Conservation (phyloP, 2,888 invertebrate genomes). For the Biston stratarius region DNA sequence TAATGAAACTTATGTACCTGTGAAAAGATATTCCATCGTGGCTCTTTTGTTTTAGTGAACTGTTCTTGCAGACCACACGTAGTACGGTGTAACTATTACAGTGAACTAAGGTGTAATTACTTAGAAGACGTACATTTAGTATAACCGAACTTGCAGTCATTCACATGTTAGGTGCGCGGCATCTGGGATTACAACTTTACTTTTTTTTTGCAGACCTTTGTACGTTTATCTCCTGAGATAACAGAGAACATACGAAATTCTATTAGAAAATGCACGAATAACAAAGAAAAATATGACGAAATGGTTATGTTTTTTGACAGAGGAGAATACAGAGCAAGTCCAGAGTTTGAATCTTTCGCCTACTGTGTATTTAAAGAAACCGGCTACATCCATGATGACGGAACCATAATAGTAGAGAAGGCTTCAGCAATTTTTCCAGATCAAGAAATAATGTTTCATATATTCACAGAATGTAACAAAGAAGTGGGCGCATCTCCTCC, state of each 20-base stretch:
- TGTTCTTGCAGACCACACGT: no score
- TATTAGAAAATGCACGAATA: neutral
- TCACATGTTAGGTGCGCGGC: no score
- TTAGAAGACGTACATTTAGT: no score
- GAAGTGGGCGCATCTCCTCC: neutral
- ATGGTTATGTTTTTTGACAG: no score
- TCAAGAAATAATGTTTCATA: neutral
- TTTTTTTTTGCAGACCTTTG: neutral
- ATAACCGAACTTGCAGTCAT: no score
- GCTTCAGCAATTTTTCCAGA: neutral
- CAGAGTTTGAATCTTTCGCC: neutral
- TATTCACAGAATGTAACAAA: slow-evolving; percentile 2
- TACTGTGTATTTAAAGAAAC: neutral
- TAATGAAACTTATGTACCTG: no score
- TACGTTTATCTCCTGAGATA: neutral
- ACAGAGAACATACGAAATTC: neutral
- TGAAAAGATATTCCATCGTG: no score
- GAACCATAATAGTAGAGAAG: neutral
- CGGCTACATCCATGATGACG: neutral
- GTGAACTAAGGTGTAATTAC: no score
- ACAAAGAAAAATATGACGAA: neutral
- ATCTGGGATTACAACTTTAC: no score
- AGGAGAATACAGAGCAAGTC: neutral
- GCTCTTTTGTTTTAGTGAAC: no score
- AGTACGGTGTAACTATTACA: no score